Conservation (phyloP, 2,888 invertebrate species). For the Ephialtes manifestator region DNA sequence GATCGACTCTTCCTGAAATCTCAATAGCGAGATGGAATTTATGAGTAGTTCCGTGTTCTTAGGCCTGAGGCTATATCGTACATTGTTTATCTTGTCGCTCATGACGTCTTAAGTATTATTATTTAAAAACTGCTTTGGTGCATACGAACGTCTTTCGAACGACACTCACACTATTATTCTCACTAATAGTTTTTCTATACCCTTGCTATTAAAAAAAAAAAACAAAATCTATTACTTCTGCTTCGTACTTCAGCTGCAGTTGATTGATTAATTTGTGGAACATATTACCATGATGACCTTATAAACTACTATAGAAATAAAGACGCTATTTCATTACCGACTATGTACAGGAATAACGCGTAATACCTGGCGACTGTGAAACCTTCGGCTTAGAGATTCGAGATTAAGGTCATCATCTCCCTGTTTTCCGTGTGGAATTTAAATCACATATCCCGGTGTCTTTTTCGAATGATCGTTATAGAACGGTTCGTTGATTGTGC, state of each 20-base stretch:
- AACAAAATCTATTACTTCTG: slow-evolving; percentile 14
- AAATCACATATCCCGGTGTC: slow-evolving; percentile 56
- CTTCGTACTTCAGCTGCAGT: slow-evolving; percentile 50
- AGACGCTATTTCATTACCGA: slow-evolving; percentile 44
- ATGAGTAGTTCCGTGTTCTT: slow-evolving; percentile 27
- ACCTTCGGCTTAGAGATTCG: slow-evolving; percentile 48
- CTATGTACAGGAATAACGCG: slow-evolving; percentile 65
- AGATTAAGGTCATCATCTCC: slow-evolving; percentile 44
- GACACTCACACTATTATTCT: slow-evolving; percentile 30
- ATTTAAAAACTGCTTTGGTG: slow-evolving; percentile 66
- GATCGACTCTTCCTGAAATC: slow-evolving; percentile 9
- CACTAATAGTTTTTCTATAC: slow-evolving; percentile 31
- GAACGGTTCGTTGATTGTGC: slow-evolving; percentile 31
- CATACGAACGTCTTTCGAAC: slow-evolving; percentile 33
- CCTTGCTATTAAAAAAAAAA: slow-evolving; percentile 26
- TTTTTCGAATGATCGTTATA: slow-evolving; percentile 19
- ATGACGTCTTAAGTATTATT: slow-evolving; percentile 35
- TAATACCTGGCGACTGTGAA: slow-evolving; percentile 57
- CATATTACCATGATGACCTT: slow-evolving; percentile 68
- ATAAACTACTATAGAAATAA: slow-evolving; percentile 65
- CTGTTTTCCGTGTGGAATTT: slow-evolving; percentile 57
- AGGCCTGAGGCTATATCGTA: slow-evolving; percentile 51
- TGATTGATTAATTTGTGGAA: slow-evolving; percentile 59
- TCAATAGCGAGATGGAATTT: slow-evolving; percentile 44
- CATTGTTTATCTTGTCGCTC: slow-evolving; percentile 15